These are phyloP conservation scores for Perca fluviatilis DNA, from an alignment of 2,113 vertebrate genomes.

Conservation along the genomic window DNA sequence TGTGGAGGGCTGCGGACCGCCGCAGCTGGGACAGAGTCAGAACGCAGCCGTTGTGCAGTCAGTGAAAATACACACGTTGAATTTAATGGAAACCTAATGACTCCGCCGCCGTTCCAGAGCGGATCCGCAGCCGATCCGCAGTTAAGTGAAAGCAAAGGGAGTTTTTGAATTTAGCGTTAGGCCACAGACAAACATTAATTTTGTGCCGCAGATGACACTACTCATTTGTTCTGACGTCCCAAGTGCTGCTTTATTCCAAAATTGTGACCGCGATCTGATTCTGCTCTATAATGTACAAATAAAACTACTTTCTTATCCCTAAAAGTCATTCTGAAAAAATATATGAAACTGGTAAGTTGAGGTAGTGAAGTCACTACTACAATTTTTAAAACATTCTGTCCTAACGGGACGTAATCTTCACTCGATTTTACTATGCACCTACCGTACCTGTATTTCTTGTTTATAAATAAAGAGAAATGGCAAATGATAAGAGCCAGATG, in stretches of 20 bases:
- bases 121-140: too few species aligned
- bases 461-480: background rate
- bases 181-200: background rate
- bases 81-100: too few species aligned
- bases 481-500: background rate
- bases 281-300: background rate
- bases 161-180: background rate
- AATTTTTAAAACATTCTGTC: background rate
- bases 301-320: background rate
- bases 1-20: too few species aligned
- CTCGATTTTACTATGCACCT: background rate
- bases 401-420: fast-evolving
- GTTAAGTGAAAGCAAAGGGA: constrained; percentile 18
- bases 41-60: too few species aligned
- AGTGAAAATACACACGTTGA: too few species aligned
- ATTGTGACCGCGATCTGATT: background rate
- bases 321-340: background rate
- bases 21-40: too few species aligned
- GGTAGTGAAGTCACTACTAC: background rate
- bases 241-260: background rate
- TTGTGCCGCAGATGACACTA: background rate
- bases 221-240: background rate
- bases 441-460: background rate
- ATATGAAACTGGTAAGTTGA: background rate
- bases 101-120: too few species aligned